phyloP scores from a whole-genome alignment of 2,888 invertebrate genomes.

The Netelia fuscicornis region DNA sequence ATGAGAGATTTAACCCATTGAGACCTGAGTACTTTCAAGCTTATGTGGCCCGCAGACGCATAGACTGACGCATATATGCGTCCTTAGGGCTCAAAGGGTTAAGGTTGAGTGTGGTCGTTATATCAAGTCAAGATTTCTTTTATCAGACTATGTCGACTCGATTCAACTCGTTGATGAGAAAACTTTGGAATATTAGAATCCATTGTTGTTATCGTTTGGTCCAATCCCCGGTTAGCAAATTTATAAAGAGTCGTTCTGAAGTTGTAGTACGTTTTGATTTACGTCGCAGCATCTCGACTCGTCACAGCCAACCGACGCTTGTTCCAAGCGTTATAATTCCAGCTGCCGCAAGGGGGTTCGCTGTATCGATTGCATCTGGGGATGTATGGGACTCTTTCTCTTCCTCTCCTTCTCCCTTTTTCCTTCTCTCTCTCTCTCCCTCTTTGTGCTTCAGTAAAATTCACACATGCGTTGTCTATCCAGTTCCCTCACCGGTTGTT shows the following conservation, averaged over 20 bases:
- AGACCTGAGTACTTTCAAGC: no score
- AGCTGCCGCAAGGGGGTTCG: conserved; percentile 66
- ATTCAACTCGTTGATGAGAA: no score
- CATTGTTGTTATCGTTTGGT: background rate
- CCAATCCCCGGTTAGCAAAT: background rate
- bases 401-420: conserved; percentile 47
- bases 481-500: conserved; percentile 24
- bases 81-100: background rate
- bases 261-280: conserved; percentile 15
- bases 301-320: conserved; percentile 52
- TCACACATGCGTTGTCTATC: conserved; percentile 12
- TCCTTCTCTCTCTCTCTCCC: conserved; percentile 44
- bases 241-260: background rate
- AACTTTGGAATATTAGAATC: no score
- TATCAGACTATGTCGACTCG: no score
- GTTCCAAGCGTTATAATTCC: conserved; percentile 70
- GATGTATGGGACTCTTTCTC: conserved; percentile 57
- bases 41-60: no score
- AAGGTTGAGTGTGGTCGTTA: no score
- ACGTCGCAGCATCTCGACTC: conserved; percentile 37
- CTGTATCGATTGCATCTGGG: conserved; percentile 79
- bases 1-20: background rate
- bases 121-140: no score
- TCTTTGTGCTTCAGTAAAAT: conserved; percentile 32
- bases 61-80: no score